Percentiles rank a stretch among this genome's conserved stretches.
phyloP scores from a whole-genome alignment of 2,113 vertebrate genomes.

The Callospermophilus lateralis region DNA sequence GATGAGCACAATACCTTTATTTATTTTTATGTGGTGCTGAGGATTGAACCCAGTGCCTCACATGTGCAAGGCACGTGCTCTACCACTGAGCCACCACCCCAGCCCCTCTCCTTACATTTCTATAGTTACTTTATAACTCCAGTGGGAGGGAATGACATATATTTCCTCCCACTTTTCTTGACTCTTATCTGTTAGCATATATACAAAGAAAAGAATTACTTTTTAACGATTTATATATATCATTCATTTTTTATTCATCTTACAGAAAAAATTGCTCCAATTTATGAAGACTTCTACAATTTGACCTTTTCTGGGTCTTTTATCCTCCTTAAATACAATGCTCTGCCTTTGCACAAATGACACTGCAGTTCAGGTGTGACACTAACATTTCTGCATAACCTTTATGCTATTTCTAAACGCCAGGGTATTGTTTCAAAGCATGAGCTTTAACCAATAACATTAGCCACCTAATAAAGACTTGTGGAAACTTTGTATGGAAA shows the following conservation, averaged over 20 bases:
- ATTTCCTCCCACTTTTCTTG: conserved; percentile 11
- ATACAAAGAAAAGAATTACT: neutral
- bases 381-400: conserved; percentile 43
- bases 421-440: conserved; percentile 14
- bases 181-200: neutral
- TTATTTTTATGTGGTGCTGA: too few species aligned
- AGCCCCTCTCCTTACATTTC: neutral
- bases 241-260: conserved; percentile 35
- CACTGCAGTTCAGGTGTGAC: neutral
- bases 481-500: neutral
- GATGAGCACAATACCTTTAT: too few species aligned
- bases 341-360: neutral
- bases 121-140: neutral
- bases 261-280: conserved; percentile 18
- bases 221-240: conserved; percentile 38
- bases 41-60: too few species aligned
- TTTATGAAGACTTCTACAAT: conserved; percentile 38
- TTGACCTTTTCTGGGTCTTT: conserved; percentile 41
- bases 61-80: too few species aligned
- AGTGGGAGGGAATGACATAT: neutral
- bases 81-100: too few species aligned
- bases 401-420: conserved; percentile 64
- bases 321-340: neutral
- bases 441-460: conserved; percentile 42
- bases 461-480: conserved; percentile 45